Percentiles rank a stretch among this genome's conserved stretches.
Conservation (phyloP, 2,888 invertebrate genomes). For the Carcina quercana region DNA sequence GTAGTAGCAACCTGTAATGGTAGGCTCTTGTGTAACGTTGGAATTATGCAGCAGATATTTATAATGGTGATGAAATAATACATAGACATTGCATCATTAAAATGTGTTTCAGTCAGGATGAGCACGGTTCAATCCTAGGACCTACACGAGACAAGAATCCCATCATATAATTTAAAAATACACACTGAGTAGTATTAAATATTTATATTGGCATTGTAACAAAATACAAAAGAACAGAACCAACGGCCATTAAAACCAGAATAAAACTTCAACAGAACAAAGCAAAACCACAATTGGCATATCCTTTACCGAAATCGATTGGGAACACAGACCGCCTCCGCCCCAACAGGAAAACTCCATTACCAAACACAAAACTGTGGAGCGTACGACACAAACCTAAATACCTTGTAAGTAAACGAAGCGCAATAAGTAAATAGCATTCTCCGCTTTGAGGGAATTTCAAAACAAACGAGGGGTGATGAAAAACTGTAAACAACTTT, state of each 20-base stretch:
- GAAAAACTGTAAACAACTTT: constrained; percentile 52
- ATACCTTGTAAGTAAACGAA: constrained; percentile 71
- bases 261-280: constrained; percentile 33
- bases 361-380: constrained; percentile 59
- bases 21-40: too few relatives aligned
- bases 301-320: constrained; percentile 53
- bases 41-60: too few relatives aligned
- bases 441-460: constrained; percentile 54
- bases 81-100: too few relatives aligned
- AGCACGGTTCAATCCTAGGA: too few relatives aligned
- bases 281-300: constrained; percentile 38
- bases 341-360: constrained; percentile 69
- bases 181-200: too few relatives aligned
- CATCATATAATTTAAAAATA: too few relatives aligned
- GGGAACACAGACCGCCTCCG: constrained; percentile 54
- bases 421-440: constrained; percentile 68
- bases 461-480: constrained; percentile 55
- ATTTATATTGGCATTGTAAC: too few relatives aligned
- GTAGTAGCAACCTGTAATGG: too few relatives aligned
- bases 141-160: too few relatives aligned
- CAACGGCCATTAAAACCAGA: background rate
- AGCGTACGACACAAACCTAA: constrained; percentile 62
- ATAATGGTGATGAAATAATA: too few relatives aligned
- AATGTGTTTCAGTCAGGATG: too few relatives aligned
- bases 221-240: background rate